Conservation (phyloP, 2,888 invertebrate genomes). For the Oligia strigilis region DNA sequence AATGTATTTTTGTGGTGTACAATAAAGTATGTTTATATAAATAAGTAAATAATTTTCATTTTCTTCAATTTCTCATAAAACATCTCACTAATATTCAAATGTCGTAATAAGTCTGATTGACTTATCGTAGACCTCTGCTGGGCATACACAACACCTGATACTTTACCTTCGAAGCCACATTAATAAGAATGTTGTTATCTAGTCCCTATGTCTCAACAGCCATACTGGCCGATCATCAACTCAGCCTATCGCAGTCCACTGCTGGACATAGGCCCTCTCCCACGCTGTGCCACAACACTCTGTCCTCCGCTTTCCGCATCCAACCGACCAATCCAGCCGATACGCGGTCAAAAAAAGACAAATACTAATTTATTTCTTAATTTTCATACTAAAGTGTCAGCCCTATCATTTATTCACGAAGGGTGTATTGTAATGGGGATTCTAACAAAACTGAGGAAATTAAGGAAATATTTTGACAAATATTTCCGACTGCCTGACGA, state of each 20-base stretch:
- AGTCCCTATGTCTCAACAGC: too few relatives aligned
- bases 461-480: constrained; percentile 63
- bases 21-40: too few relatives aligned
- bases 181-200: too few relatives aligned
- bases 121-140: too few relatives aligned
- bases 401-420: constrained; percentile 42
- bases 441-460: constrained; percentile 65
- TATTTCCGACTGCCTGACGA: constrained; percentile 65
- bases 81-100: too few relatives aligned
- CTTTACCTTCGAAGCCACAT: too few relatives aligned
- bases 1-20: too few relatives aligned
- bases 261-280: neutral
- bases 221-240: too few relatives aligned
- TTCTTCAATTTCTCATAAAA: too few relatives aligned
- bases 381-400: constrained; percentile 7
- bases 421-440: constrained; percentile 64
- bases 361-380: neutral
- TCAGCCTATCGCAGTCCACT: neutral
- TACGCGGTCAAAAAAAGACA: neutral
- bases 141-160: too few relatives aligned
- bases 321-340: neutral
- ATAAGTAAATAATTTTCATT: too few relatives aligned
- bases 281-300: neutral
- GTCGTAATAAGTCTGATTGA: too few relatives aligned
- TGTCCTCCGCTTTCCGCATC: neutral